Percentiles rank a stretch among this genome's conserved stretches.
These are phyloP conservation scores for Clupea harengus DNA, from an alignment of 2,113 vertebrate species.

Conservation along the genomic window DNA sequence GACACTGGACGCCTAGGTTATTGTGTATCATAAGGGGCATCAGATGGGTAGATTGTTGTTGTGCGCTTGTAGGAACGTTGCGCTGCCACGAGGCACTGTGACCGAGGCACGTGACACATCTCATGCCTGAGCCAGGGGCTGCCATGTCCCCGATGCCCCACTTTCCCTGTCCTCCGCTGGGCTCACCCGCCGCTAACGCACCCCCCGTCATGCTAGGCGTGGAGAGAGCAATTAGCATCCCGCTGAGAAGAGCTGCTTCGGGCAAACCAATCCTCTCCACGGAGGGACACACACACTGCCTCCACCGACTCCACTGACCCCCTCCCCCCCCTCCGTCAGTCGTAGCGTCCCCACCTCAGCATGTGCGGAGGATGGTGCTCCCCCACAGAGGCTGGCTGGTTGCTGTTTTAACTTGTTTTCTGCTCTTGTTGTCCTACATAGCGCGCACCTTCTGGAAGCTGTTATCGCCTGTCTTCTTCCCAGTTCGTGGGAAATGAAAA, in stretches of 20 bases:
- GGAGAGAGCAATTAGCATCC: slow-evolving; percentile 48
- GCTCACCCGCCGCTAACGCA: slow-evolving; percentile 23
- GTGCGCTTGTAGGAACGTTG: not conserved
- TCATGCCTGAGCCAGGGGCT: not conserved
- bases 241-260: slow-evolving; percentile 41
- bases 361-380: not conserved
- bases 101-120: not conserved
- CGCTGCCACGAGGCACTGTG: not conserved
- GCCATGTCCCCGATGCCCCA: slow-evolving; percentile 20
- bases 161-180: slow-evolving; percentile 30
- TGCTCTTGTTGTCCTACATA: not conserved
- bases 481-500: not conserved
- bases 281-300: slow-evolving; percentile 4
- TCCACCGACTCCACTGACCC: not conserved
- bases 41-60: not conserved
- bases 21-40: not conserved
- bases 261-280: slow-evolving; percentile 31
- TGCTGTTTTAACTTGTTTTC: not conserved
- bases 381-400: not conserved
- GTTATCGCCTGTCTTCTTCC: not conserved
- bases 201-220: slow-evolving; percentile 33
- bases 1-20: not conserved
- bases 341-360: not conserved
- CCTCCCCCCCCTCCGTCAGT: slow-evolving; percentile 11
- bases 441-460: not conserved